Evolutionary conservation across 2,113 vertebrate genomes (phyloP).

Genomic region (cattle (Bos taurus)): DNA sequence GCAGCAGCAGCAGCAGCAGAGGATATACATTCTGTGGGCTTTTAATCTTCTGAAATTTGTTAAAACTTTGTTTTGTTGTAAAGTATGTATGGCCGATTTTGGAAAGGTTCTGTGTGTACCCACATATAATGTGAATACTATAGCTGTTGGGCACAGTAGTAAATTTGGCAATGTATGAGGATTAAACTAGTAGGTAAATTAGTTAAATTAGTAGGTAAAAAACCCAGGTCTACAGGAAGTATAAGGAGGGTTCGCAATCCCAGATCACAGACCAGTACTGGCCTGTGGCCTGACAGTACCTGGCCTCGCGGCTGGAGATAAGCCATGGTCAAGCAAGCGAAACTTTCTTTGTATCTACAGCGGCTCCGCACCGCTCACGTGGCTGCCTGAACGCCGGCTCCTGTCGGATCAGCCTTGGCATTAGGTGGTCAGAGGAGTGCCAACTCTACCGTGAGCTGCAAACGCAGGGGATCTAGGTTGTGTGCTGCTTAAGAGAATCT

Average conservation of each 20-base stretch:
- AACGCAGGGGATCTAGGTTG: background rate
- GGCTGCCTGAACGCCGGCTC: background rate
- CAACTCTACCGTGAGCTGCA: background rate
- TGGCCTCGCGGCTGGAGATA: fast-evolving
- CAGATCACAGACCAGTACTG: background rate
- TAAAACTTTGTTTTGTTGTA: background rate
- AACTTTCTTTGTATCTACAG: background rate
- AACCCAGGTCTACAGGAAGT: background rate
- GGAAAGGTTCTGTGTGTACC: background rate
- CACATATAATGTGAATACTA: background rate
- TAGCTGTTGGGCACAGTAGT: background rate
- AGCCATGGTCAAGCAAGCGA: background rate
- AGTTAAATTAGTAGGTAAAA: background rate
- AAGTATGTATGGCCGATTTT: background rate
- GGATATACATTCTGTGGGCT: background rate
- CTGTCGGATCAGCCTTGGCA: background rate
- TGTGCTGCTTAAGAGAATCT: background rate
- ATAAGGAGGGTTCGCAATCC: background rate
- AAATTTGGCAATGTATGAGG: background rate
- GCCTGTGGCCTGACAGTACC: background rate
- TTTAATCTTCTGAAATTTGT: background rate
- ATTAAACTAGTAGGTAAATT: background rate
- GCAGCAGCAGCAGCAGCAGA: no score
- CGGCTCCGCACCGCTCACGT: fast-evolving
- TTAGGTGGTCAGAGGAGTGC: background rate